Evolutionary conservation across 30 jellyfish, hydroid and myxozoan genomes (phyloP).

Genomic region (Cassiopea andromeda): DNA sequence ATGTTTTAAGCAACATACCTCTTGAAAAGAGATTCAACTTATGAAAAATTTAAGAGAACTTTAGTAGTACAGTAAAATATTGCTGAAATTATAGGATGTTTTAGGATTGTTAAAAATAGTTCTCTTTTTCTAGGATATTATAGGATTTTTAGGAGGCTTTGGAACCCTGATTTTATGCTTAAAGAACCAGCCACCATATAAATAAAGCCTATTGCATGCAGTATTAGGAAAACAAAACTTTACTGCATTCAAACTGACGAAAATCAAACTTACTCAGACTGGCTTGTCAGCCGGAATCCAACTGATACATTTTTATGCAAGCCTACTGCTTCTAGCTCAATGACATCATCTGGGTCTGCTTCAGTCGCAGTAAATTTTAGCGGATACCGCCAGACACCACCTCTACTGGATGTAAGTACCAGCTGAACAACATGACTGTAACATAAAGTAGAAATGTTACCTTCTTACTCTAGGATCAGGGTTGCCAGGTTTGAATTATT

Average conservation of each 20-base stretch:
- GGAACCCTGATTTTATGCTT: no score
- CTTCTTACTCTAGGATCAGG: no score
- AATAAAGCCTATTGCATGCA: neutral
- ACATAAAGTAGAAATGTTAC: neutral
- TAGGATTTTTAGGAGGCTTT: no score
- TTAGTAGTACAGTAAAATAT: no score
- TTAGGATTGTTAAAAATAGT: no score
- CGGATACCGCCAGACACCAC: constrained; percentile 96
- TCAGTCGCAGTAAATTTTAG: constrained; percentile 73
- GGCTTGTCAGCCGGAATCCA: constrained; percentile 86
- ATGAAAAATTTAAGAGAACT: no score
- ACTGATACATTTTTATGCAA: constrained; percentile 77
- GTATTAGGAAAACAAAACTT: neutral
- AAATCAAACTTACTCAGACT: constrained; percentile 54
- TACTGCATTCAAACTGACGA: neutral
- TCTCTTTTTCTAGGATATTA: no score
- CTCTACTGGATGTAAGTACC: constrained; percentile 73
- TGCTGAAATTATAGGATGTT: no score
- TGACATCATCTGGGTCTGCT: constrained; percentile 93
- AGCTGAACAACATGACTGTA: constrained; percentile 81
- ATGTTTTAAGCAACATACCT: no score
- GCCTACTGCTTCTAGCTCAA: constrained; percentile 84
- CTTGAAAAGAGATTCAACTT: no score
- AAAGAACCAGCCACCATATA: no score
- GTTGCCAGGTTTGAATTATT: no score